A percentile compares a stretch with the other conserved stretches of the same genome.
phyloP scores from a whole-genome alignment of 2,888 invertebrate genomes.

The Eilema depressum region DNA sequence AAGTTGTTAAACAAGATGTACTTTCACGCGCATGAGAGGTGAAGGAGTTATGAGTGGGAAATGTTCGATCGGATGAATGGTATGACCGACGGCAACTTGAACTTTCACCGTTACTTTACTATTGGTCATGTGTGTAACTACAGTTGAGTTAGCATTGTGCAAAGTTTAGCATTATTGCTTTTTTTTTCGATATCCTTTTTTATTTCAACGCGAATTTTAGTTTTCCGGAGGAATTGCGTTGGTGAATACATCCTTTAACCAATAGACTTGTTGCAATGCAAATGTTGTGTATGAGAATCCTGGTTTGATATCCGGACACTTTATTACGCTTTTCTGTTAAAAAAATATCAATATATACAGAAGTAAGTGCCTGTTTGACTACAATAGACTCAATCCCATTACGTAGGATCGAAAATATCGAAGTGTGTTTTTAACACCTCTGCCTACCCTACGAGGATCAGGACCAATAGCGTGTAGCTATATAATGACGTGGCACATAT shows the following conservation, averaged over 20 bases:
- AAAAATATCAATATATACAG: background rate
- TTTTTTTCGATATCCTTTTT: background rate
- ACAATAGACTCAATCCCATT: no score
- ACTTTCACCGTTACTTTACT: slow-evolving; percentile 44
- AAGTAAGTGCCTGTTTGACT: no score
- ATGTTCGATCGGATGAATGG: slow-evolving; percentile 10
- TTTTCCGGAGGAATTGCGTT: background rate
- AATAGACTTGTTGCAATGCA: background rate
- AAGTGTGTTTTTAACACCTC: background rate
- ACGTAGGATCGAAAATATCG: background rate
- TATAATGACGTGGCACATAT: background rate
- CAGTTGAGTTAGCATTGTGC: background rate
- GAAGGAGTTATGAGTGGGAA: background rate
- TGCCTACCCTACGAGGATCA: background rate
- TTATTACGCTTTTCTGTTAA: no score
- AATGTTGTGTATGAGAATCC: background rate
- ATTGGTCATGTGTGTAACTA: background rate
- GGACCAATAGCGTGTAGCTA: background rate
- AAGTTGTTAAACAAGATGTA: slow-evolving; percentile 49
- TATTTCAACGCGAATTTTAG: background rate
- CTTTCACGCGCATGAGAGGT: slow-evolving; percentile 32
- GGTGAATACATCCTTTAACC: background rate
- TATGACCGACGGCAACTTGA: slow-evolving; percentile 29
- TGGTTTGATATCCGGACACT: background rate
- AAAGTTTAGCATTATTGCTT: background rate